Percentiles rank a stretch among this genome's conserved stretches.
These are phyloP conservation scores for Thaleichthys pacificus DNA, from an alignment of 2,797 vertebrate species.

Conservation along the genomic window DNA sequence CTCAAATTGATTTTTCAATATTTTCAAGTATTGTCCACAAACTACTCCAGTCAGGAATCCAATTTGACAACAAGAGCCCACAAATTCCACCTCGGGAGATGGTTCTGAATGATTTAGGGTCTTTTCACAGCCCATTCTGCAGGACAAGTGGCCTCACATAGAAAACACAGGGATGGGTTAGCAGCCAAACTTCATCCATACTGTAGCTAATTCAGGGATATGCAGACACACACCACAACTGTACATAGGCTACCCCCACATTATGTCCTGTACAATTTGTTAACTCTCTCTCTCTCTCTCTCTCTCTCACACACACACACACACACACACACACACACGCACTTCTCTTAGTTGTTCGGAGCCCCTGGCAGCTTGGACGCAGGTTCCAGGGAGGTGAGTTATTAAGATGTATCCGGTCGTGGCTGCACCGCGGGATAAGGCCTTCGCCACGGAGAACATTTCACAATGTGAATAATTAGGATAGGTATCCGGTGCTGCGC, in stretches of 20 bases:
- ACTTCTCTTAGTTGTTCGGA: conserved; percentile 19
- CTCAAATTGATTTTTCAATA: conserved; percentile 47
- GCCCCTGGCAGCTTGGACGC: conserved; percentile 46
- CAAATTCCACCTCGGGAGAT: conserved; percentile 24
- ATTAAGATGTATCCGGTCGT: conserved; percentile 67
- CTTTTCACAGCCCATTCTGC: conserved; percentile 36
- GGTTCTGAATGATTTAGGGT: conserved; percentile 46
- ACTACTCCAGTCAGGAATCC: conserved; percentile 36
- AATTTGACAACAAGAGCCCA: conserved; percentile 42
- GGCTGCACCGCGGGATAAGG: conserved; percentile 63
- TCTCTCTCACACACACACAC: background rate
- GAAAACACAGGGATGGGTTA: conserved; percentile 4
- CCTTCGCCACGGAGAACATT: conserved; percentile 60
- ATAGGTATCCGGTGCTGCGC: conserved; percentile 61
- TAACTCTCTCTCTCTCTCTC: background rate
- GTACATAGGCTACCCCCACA: no score
- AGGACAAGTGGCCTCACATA: conserved; percentile 44
- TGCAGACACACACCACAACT: background rate
- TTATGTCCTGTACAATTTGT: background rate
- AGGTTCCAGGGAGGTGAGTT: conserved; percentile 62
- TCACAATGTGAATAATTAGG: conserved; percentile 76
- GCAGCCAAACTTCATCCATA: background rate
- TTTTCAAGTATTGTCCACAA: conserved; percentile 42
- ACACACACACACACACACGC: background rate
- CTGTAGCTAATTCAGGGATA: background rate